Evolutionary conservation across 1,140 invertebrate genomes (phyloP), one percentile per base, ranked within the genome.

Genomic region (Zelostemma sp.): DNA sequence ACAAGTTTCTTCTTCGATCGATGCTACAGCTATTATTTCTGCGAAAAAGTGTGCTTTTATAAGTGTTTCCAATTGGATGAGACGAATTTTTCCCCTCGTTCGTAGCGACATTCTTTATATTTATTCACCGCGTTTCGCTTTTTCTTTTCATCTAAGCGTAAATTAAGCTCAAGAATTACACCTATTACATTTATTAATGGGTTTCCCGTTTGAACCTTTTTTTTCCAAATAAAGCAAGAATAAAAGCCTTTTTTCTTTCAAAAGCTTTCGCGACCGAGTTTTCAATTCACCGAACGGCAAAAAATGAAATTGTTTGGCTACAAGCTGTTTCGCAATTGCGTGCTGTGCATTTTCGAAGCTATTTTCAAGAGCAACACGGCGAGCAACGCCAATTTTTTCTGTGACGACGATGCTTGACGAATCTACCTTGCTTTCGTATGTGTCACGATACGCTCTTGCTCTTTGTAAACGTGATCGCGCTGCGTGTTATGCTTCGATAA

Each of bases 51-150:
- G 41, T 51, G 38, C 56, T 58, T 73, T 72, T 65, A 68, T 72
- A 73, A 70, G 61, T 72, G 56, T 72, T 75, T 71, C 48, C 60
- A 65, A 74, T 74, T 62, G 48, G 33, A 45, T 9, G 18, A 17
- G 43, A 46, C 17, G 17, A 46, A 46, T 46, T 46, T 46, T 46
- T 46, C 43, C 11, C 1, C 17, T 55, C 40, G 45, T 47, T 45
- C 35, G 19, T 19, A 9, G n/a, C 33, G 11, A 35, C n/a, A 25
- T 8, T 3, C 21, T n/a, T n/a, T n/a, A n/a, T n/a, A n/a, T n/a
- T n/a, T n/a, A n/a, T n/a, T n/a, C n/a, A n/a, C n/a, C n/a, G n/a
- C n/a, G n/a, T n/a, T n/a, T n/a, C n/a, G n/a, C n/a, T n/a, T n/a
- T n/a, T n/a, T n/a, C n/a, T n/a, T n/a, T n/a, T n/a, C n/a, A n/a